phyloP scores from a whole-genome alignment of 2,888 invertebrate species.

The Torymus auratus region DNA sequence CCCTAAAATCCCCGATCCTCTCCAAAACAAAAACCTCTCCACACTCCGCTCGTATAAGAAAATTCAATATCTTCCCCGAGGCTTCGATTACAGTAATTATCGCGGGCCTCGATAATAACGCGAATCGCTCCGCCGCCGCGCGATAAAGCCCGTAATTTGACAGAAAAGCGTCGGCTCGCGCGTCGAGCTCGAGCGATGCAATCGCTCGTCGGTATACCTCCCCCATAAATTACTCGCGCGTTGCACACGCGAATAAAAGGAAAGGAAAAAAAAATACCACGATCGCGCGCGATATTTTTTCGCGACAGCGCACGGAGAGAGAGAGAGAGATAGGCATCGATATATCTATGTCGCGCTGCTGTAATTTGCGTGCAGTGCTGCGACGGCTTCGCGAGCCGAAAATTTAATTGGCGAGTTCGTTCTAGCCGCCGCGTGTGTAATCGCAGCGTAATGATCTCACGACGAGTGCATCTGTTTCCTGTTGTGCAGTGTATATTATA shows the following conservation, averaged over 20 bases:
- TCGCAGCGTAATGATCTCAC: conserved; percentile 63
- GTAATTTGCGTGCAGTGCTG: neutral
- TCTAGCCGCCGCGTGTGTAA: conserved; percentile 42
- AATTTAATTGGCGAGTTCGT: conserved; percentile 63
- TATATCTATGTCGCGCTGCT: neutral
- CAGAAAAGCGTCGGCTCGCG: conserved; percentile 35
- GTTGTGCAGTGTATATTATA: conserved; percentile 16
- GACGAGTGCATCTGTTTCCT: conserved; percentile 65
- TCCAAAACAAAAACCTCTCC: neutral
- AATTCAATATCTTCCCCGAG: conserved; percentile 37
- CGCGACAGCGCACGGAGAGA: neutral
- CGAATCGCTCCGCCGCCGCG: conserved; percentile 33
- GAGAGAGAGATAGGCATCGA: neutral
- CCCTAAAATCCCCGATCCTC: neutral
- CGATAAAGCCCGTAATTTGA: conserved; percentile 53
- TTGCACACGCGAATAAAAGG: conserved; percentile 5
- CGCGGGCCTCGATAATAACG: conserved; percentile 54
- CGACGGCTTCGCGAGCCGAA: conserved; percentile 44
- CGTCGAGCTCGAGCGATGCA: neutral
- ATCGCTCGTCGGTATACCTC: conserved; percentile 21
- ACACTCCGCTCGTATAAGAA: neutral
- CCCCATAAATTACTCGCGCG: conserved; percentile 47
- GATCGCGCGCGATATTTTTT: conserved; percentile 16
- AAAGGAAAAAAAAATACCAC: neutral
- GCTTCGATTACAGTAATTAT: conserved; percentile 56